These are phyloP conservation scores for Lacerta agilis DNA, from an alignment of 2,797 vertebrate species.

Conservation along the genomic window DNA sequence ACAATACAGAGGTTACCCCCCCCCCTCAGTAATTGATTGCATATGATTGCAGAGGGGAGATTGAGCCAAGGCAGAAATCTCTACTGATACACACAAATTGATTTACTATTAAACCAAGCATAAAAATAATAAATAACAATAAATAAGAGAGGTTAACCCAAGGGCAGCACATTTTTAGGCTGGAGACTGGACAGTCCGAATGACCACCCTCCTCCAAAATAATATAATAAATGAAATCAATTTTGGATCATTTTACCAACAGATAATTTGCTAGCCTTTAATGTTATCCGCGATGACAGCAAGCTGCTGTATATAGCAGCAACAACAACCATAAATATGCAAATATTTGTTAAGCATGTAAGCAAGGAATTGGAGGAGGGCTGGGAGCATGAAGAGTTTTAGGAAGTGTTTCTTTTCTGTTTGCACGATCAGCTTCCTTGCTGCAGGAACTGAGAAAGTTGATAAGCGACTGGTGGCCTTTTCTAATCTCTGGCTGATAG, in stretches of 20 bases:
- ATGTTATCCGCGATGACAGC: neutral
- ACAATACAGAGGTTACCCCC: neutral
- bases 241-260: neutral
- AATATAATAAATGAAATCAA: neutral
- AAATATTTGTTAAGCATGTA: neutral
- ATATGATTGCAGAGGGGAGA: neutral
- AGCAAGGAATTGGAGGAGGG: neutral
- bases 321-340: neutral
- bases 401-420: slow-evolving; percentile 22
- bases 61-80: neutral
- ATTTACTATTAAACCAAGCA: neutral
- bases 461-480: slow-evolving; percentile 41
- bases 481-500: slow-evolving; percentile 58
- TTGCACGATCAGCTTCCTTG: neutral
- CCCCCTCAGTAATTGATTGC: neutral
- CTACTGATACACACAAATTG: neutral
- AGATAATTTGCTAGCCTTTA: neutral
- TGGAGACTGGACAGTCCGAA: neutral
- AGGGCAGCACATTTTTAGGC: neutral
- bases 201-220: neutral
- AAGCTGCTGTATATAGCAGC: neutral
- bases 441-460: slow-evolving; percentile 18
- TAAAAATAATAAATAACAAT: neutral
- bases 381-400: neutral
- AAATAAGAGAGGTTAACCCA: neutral